Conservation (phyloP, 2,113 vertebrate species). For the Labrus mixtus region DNA sequence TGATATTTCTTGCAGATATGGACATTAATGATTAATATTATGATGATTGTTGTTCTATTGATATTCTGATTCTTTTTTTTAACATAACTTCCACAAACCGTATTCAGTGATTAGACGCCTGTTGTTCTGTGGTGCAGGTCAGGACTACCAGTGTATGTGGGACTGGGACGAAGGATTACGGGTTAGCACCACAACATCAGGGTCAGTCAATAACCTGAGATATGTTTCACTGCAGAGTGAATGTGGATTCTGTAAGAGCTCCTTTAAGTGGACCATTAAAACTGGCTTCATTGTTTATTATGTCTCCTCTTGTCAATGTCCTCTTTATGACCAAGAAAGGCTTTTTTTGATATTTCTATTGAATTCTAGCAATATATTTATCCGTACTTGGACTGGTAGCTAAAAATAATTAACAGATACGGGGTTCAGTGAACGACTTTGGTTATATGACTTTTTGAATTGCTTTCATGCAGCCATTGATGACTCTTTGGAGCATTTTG, state of each 20-base stretch:
- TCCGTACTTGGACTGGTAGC: neutral
- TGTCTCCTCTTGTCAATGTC: constrained; percentile 52
- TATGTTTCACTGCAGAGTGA: constrained; percentile 71
- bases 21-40: constrained; percentile 75
- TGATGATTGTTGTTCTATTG: constrained; percentile 77
- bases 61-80: constrained; percentile 80
- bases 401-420: neutral
- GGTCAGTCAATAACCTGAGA: constrained; percentile 60
- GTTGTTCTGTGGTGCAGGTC: constrained; percentile 67
- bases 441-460: neutral
- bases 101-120: constrained; percentile 71
- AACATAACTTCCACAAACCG: constrained; percentile 65
- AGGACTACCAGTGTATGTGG: constrained; percentile 48
- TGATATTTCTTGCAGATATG: constrained; percentile 64
- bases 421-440: neutral
- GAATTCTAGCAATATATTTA: no score
- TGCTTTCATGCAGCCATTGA: neutral
- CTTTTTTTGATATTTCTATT: neutral
- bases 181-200: constrained; percentile 36
- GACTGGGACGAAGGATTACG: constrained; percentile 24
- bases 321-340: neutral
- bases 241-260: constrained; percentile 77
- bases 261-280: constrained; percentile 80
- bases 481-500: constrained; percentile 4
- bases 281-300: constrained; percentile 73